Percentiles rank a stretch among this genome's conserved stretches.
Conservation (phyloP, 2,888 invertebrate genomes). For the Apotomis capreana region DNA sequence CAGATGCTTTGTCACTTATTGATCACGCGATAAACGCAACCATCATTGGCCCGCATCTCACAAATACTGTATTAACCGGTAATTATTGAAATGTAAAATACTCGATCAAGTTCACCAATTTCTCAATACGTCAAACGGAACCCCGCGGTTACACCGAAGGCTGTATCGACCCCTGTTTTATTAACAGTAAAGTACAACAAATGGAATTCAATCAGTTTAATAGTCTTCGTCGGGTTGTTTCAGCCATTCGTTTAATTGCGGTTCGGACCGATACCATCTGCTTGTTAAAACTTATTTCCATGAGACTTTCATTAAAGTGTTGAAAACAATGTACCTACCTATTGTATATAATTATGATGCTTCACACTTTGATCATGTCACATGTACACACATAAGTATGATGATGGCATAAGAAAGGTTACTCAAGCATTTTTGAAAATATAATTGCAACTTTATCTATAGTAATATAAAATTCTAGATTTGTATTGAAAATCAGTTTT, state of each 20-base stretch:
- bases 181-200: constrained; percentile 46
- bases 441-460: no score
- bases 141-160: neutral
- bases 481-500: no score
- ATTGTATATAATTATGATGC: no score
- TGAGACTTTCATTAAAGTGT: neutral
- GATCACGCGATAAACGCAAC: no score
- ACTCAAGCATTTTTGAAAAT: no score
- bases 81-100: neutral
- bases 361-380: no score
- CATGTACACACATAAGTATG: no score
- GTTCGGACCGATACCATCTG: constrained; percentile 55
- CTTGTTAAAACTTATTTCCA: constrained; percentile 12
- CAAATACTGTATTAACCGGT: neutral
- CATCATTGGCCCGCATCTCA: neutral
- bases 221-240: constrained; percentile 61
- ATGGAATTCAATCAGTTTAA: constrained; percentile 66
- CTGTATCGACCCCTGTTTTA: constrained; percentile 46
- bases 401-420: no score
- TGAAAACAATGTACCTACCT: neutral
- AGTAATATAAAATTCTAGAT: no score
- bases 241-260: constrained; percentile 61
- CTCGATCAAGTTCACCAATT: neutral
- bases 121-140: constrained; percentile 3
- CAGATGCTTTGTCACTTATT: no score